These are phyloP conservation scores for Onychostoma macrolepis DNA, from an alignment of 2,113 vertebrate genomes.

Conservation along the genomic window DNA sequence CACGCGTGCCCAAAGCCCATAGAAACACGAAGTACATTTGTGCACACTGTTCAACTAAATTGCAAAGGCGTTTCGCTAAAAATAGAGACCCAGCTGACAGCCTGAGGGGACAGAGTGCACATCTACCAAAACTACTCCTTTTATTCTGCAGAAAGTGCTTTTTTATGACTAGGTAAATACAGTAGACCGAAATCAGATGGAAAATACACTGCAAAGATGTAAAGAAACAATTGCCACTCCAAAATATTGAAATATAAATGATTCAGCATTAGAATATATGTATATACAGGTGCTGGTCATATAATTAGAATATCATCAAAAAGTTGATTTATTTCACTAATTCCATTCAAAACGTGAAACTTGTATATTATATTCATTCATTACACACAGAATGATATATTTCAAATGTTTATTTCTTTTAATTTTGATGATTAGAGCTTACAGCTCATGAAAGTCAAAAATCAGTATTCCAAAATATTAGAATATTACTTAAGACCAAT, in stretches of 20 bases:
- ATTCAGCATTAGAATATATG: background rate
- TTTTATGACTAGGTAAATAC: conserved; percentile 15
- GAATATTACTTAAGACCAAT: no score
- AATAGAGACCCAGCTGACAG: conserved; percentile 69
- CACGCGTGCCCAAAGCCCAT: conserved; percentile 51
- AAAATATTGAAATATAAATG: background rate
- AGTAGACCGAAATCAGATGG: background rate
- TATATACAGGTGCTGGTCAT: no score
- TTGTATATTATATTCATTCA: no score
- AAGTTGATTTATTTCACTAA: no score
- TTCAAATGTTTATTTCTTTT: no score
- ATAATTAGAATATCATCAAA: no score
- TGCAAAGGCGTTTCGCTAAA: conserved; percentile 66
- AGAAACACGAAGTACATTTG: conserved; percentile 52
- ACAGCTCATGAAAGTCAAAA: no score
- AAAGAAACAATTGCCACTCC: background rate
- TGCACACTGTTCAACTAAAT: conserved; percentile 66
- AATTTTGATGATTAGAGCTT: no score
- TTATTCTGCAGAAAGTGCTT: conserved; percentile 40
- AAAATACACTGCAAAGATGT: background rate
- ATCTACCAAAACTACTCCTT: conserved; percentile 50
- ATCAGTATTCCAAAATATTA: no score
- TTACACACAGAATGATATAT: no score
- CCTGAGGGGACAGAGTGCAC: conserved; percentile 59
- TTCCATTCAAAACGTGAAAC: no score